Conservation (phyloP, 2,113 vertebrate species). For the Reinhardtius hippoglossoides region DNA sequence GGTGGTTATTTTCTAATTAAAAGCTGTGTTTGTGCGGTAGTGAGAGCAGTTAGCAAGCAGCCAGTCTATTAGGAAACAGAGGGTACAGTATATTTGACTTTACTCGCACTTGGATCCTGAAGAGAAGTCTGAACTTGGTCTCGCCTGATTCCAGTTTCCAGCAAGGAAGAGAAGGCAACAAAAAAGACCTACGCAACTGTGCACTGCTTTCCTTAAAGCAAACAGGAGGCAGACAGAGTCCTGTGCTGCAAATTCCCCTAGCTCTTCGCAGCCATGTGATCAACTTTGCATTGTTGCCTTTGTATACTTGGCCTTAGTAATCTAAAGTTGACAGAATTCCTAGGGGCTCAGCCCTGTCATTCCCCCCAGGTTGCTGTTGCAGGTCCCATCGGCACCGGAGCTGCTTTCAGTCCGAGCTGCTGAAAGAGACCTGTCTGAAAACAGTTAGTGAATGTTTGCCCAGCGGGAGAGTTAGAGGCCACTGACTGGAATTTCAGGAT, state of each 20-base stretch:
- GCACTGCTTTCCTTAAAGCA: conserved; percentile 1
- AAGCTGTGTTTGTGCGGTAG: conserved; percentile 28
- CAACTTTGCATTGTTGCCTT: conserved; percentile 60
- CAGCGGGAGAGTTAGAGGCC: background rate
- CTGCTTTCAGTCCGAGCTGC: conserved; percentile 17
- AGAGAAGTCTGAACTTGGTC: conserved; percentile 5
- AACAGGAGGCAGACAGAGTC: conserved; percentile 17
- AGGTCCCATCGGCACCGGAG: conserved; percentile 12
- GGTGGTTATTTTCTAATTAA: conserved; percentile 65
- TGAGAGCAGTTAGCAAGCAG: conserved; percentile 16
- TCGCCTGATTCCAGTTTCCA: background rate
- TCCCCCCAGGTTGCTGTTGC: conserved; percentile 6
- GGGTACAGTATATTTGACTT: background rate
- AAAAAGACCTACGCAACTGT: conserved; percentile 2
- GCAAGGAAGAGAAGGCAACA: background rate
- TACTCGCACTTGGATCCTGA: background rate
- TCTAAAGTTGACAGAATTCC: conserved; percentile 59
- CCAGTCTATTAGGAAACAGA: conserved; percentile 4
- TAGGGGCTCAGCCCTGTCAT: conserved; percentile 34
- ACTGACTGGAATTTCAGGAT: conserved; percentile 9
- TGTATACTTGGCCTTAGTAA: conserved; percentile 42
- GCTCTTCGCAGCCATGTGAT: conserved; percentile 45
- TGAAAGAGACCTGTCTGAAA: conserved; percentile 6
- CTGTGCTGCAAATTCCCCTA: conserved; percentile 55
- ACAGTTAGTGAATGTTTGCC: conserved; percentile 5